Base-by-base conservation (phyloP, 2,113 vertebrate genomes). In the Microtus ochrogaster region DNA sequence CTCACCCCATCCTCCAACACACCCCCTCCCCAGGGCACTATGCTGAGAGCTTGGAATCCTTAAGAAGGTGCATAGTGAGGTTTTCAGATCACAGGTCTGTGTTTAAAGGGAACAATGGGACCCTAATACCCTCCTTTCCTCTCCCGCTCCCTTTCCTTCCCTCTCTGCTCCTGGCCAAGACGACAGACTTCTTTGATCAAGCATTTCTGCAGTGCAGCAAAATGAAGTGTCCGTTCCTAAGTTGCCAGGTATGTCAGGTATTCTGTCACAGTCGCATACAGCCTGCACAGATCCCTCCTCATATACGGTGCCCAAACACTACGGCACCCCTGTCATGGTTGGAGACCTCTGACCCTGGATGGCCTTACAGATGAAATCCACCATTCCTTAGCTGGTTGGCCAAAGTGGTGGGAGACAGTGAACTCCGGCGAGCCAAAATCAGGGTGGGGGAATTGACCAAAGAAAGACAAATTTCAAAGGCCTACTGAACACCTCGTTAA, bases 401-500 rank as follows among this genome's bases (percentile, higher is more conserved):
- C 16, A 22, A 82, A 79, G 30, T 30, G 11, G 13, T 49, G 85
- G 73, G 70, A 95, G 78, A 81, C 44, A 84, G 4, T 76, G 44
- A 28, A 74, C 33, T 39, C 30, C 39, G 39, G 6, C 85, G 22
- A 92, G 81, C 1, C 30, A 63, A 94, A 76, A 8, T 2, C 30
- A 39, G n/a, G 9, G 7, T 28, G 3, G 0, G 68, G 55, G n/a
- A 52, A 76, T 17, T 3, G 30, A 94, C 49, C 36, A 3, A 3
- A 47, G 13, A 66, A 91, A 81, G 63, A 16, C 11, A 86, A 72
- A n/a, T 63, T 30, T 2, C 7, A 41, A n/a, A 65, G 21, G 33
- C 7, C 44, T 44, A 84, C 65, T 92, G 89, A 72, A 90, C 92
- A 89, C 86, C n/a, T 89, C 49, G 94, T 96, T n/a, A n/a, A 89